Percentiles rank a stretch among this genome's conserved stretches.
Conservation (phyloP, 2,888 invertebrate genomes). For the Flexamia atlantica region DNA sequence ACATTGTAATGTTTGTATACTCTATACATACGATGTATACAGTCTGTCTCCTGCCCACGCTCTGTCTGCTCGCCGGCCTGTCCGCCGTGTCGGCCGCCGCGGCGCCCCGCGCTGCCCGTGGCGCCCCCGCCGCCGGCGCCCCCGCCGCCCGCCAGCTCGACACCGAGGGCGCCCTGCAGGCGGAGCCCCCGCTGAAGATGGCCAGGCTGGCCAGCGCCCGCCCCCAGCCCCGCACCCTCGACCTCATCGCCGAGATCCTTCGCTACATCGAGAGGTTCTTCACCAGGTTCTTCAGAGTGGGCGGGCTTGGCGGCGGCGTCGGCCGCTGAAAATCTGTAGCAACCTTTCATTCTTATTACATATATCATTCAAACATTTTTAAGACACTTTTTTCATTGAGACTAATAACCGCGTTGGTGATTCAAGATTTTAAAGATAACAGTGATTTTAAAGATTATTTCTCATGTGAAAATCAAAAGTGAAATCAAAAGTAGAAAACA, state of each 20-base stretch:
- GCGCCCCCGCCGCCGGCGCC: not conserved
- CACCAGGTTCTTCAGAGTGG: not conserved
- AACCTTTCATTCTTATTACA: too few relatives aligned
- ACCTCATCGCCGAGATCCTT: slow-evolving; percentile 6
- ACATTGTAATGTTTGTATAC: too few relatives aligned
- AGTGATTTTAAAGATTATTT: too few relatives aligned
- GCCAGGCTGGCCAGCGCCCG: not conserved
- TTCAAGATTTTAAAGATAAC: too few relatives aligned
- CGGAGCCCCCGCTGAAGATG: slow-evolving; percentile 2
- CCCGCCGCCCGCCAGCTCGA: not conserved
- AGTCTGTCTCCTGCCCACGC: not conserved
- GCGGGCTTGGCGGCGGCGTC: not conserved
- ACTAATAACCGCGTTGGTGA: too few relatives aligned
- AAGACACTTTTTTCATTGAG: too few relatives aligned
- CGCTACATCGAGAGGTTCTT: slow-evolving; percentile 18
- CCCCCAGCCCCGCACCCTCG: slow-evolving; percentile 11
- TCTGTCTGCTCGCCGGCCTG: not conserved
- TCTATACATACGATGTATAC: too few relatives aligned
- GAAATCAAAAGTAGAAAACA: too few relatives aligned
- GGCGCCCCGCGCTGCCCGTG: not conserved
- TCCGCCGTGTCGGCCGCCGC: not conserved
- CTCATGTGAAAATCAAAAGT: too few relatives aligned
- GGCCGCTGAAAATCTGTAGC: too few relatives aligned
- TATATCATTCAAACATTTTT: too few relatives aligned
- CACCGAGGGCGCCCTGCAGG: not conserved